phyloP scores from a whole-genome alignment of 2,797 vertebrate species.

The Ficedula albicollis region DNA sequence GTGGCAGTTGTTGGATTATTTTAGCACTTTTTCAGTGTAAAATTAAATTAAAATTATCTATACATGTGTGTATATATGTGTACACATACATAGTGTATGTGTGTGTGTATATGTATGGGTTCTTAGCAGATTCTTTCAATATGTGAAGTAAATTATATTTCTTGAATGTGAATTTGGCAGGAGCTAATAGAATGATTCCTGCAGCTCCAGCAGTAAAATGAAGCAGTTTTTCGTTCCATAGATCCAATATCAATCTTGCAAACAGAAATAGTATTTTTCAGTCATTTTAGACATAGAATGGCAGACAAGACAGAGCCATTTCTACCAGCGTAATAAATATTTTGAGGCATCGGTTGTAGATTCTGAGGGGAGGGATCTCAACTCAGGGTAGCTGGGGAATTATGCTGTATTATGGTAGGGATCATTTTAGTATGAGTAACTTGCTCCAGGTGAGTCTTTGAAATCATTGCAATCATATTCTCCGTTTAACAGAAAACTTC shows the following conservation, averaged over 20 bases:
- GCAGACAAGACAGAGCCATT: neutral
- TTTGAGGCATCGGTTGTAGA: neutral
- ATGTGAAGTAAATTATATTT: constrained; percentile 17
- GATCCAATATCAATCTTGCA: neutral
- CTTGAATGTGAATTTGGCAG: constrained; percentile 14
- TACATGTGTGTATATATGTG: neutral
- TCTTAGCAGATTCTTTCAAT: constrained; percentile 8
- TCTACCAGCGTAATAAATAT: neutral
- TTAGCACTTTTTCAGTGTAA: constrained; percentile 16
- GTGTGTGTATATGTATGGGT: neutral
- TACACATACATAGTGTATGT: neutral
- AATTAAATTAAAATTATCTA: neutral
- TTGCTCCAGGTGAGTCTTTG: neutral
- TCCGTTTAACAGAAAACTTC: neutral
- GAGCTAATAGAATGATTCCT: neutral
- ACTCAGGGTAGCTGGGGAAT: neutral
- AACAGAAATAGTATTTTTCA: neutral
- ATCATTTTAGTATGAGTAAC: neutral
- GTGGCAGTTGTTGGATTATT: neutral
- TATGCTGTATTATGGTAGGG: neutral
- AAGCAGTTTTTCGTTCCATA: neutral
- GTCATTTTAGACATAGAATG: neutral
- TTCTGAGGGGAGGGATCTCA: neutral
- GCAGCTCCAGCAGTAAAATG: neutral
- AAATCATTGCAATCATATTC: neutral